Percentiles rank a stretch among this genome's conserved stretches.
Conservation (phyloP, 2,888 invertebrate genomes). For the Eupithecia subfuscata region DNA sequence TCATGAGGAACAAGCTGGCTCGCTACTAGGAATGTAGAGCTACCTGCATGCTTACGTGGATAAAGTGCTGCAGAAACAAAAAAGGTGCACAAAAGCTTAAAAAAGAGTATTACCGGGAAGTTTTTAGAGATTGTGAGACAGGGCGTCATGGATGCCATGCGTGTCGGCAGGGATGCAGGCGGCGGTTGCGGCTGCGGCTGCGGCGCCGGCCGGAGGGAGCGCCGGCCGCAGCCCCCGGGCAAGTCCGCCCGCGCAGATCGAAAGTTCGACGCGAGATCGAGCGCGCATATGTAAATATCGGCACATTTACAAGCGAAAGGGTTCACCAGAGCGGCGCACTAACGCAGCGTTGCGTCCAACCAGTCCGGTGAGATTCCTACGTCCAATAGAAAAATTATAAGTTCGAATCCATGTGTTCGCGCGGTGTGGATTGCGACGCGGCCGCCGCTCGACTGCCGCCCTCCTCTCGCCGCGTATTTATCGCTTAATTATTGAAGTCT, state of each 20-base stretch:
- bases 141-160: conserved; percentile 65
- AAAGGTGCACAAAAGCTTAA: not conserved
- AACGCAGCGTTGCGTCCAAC: conserved; percentile 84
- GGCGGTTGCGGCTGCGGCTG: conserved; percentile 42
- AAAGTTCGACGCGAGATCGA: conserved; percentile 82
- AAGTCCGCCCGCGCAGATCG: conserved; percentile 76
- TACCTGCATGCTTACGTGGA: not conserved
- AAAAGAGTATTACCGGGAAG: conserved; percentile 39
- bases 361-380: conserved; percentile 87
- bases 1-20: not conserved
- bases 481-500: conserved; percentile 83
- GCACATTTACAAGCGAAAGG: conserved; percentile 85
- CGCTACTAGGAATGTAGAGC: not conserved
- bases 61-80: not conserved
- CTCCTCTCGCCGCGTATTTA: conserved; percentile 81
- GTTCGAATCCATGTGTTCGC: conserved; percentile 75
- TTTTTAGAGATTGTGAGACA: conserved; percentile 39
- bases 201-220: conserved; percentile 61
- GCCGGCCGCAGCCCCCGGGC: conserved; percentile 52
- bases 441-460: conserved; percentile 80
- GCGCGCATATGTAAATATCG: conserved; percentile 84
- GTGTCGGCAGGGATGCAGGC: conserved; percentile 78
- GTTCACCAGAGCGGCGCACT: conserved; percentile 84
- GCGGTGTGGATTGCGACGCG: conserved; percentile 78
- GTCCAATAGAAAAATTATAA: conserved; percentile 83